Conservation (phyloP, 2,797 vertebrate genomes). For the Eurystomus glaucurus region DNA sequence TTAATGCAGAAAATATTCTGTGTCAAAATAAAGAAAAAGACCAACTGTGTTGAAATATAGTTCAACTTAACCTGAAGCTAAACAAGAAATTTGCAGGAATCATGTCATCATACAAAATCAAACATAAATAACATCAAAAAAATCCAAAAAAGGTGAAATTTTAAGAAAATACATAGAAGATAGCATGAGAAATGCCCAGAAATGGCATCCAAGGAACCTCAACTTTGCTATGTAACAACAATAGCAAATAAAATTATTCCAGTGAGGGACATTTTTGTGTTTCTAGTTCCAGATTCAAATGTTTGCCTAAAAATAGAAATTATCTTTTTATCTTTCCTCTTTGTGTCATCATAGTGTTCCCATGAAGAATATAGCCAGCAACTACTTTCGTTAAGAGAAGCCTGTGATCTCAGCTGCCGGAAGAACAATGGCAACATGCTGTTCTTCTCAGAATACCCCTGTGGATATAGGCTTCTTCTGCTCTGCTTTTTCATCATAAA, state of each 20-base stretch:
- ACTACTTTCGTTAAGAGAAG: slow-evolving; percentile 45
- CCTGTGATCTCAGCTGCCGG: slow-evolving; percentile 51
- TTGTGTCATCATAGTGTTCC: background rate
- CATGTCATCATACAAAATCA: background rate
- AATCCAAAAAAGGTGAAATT: background rate
- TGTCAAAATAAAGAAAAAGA: background rate
- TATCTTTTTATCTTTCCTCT: background rate
- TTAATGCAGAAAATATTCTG: background rate
- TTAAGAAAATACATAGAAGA: background rate
- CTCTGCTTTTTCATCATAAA: slow-evolving; percentile 49
- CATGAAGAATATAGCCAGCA: slow-evolving; percentile 60
- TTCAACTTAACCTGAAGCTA: background rate
- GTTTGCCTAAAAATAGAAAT: slow-evolving; percentile 48
- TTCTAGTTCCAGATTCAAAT: slow-evolving; percentile 36
- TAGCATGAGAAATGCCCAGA: background rate
- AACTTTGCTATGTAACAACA: background rate
- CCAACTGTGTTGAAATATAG: background rate
- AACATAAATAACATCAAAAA: background rate
- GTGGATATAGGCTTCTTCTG: slow-evolving; percentile 38
- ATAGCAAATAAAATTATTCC: slow-evolving; percentile 4
- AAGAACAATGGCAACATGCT: slow-evolving; percentile 66
- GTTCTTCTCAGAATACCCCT: slow-evolving; percentile 54
- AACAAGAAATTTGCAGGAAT: background rate
- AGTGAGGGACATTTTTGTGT: background rate
- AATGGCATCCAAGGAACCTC: background rate